Conservation (phyloP, 1,140 invertebrate genomes). For the Phortica variegata region DNA sequence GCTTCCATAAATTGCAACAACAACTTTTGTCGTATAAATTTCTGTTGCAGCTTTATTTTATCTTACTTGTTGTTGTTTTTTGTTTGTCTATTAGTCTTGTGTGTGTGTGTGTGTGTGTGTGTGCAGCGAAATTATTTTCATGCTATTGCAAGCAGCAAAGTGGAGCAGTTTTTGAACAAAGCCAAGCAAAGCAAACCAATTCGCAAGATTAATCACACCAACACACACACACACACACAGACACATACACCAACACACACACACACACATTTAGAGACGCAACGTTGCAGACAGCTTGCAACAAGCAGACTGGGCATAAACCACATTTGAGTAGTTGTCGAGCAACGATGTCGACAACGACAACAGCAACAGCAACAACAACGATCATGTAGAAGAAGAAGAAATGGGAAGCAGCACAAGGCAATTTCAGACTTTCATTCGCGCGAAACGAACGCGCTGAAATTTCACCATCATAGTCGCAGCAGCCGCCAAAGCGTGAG, state of each 20-base stretch:
- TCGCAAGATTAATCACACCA: slow-evolving; percentile 51
- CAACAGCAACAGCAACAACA: slow-evolving; percentile 12
- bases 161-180: slow-evolving; percentile 55
- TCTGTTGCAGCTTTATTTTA: too few relatives aligned
- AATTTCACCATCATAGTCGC: slow-evolving; percentile 38
- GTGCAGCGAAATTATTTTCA: slow-evolving; percentile 48
- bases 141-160: slow-evolving; percentile 45
- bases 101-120: slow-evolving; percentile 9
- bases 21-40: too few relatives aligned
- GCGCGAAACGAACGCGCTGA: slow-evolving; percentile 53
- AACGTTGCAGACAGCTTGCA: slow-evolving; percentile 1
- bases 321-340: slow-evolving; percentile 10
- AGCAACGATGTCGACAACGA: slow-evolving; percentile 5
- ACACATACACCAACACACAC: not conserved
- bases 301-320: slow-evolving; percentile 23
- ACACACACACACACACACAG: slow-evolving; percentile 17
- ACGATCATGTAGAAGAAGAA: slow-evolving; percentile 4
- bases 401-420: slow-evolving; percentile 51
- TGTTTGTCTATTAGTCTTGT: slow-evolving; percentile 5
- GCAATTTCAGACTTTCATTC: slow-evolving; percentile 54
- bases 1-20: too few relatives aligned
- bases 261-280: slow-evolving; percentile 4
- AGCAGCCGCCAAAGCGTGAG: too few relatives aligned
- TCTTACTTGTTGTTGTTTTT: slow-evolving; percentile 6
- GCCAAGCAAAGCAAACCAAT: too few relatives aligned